These are phyloP conservation scores for Lomographa bimaculata DNA, from an alignment of 2,888 invertebrate genomes.

Conservation along the genomic window DNA sequence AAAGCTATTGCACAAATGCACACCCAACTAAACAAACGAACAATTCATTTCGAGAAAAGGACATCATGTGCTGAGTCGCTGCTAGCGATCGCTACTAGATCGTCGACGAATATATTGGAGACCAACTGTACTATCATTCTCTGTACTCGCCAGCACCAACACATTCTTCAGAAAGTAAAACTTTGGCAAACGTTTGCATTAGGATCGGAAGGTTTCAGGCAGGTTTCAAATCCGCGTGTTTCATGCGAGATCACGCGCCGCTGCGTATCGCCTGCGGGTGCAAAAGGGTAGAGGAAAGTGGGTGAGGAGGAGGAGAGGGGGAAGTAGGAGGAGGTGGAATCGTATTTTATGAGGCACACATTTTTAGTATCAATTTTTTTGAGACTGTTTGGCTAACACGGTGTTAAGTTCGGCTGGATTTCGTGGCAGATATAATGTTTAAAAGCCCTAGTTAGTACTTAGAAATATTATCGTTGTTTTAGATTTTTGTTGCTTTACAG, in stretches of 20 bases:
- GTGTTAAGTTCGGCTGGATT: slow-evolving; percentile 10
- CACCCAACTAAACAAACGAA: no score
- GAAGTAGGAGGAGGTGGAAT: slow-evolving; percentile 28
- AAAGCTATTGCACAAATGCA: no score
- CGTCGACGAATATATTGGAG: no score
- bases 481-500: no score
- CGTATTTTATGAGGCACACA: slow-evolving; percentile 58
- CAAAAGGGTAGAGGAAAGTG: slow-evolving; percentile 24
- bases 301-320: slow-evolving; percentile 17
- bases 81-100: no score
- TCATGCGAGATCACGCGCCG: slow-evolving; percentile 71
- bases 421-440: slow-evolving; percentile 1
- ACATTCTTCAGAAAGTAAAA: slow-evolving; percentile 66
- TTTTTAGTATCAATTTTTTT: slow-evolving; percentile 51
- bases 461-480: no score
- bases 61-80: no score
- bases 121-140: no score
- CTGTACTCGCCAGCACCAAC: no score
- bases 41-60: no score
- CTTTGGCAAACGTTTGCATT: slow-evolving; percentile 67
- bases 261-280: slow-evolving; percentile 56
- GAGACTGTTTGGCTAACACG: slow-evolving; percentile 48
- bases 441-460: no score
- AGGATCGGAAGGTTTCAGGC: slow-evolving; percentile 60
- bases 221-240: slow-evolving; percentile 60